Evolutionary conservation across 2,113 vertebrate genomes (phyloP).

Genomic region (Pteruthius melanotis): DNA sequence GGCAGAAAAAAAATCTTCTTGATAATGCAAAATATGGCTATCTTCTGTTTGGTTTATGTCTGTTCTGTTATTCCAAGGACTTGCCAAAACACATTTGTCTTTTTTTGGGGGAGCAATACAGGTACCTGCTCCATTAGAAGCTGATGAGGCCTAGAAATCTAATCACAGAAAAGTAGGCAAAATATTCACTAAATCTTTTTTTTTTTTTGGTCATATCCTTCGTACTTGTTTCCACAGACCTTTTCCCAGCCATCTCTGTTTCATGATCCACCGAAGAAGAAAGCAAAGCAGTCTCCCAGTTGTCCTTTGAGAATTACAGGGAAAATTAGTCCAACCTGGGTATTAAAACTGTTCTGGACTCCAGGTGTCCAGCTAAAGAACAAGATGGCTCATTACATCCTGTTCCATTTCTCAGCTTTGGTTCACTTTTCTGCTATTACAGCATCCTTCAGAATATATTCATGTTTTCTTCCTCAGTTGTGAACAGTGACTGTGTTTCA

Average conservation of each 20-base stretch:
- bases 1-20: not conserved
- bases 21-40: not conserved
- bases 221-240: not conserved
- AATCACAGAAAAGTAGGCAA: not conserved
- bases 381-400: not conserved
- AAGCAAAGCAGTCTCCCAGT: not conserved
- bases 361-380: not conserved
- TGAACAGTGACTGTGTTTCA: not conserved
- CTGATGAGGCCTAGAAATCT: not conserved
- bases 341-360: not conserved
- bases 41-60: not conserved
- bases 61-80: not conserved
- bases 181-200: not conserved
- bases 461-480: not conserved
- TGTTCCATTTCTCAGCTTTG: not conserved
- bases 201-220: not conserved
- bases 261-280: not conserved
- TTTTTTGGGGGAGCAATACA: fast-evolving
- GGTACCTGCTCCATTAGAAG: not conserved
- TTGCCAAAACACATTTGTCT: not conserved
- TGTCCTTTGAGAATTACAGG: not conserved
- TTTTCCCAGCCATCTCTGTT: not conserved
- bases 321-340: not conserved
- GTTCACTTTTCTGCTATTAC: not conserved
- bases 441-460: not conserved